Percentiles rank a stretch among this genome's conserved stretches.
These are phyloP conservation scores for Malacoraja senta DNA, from an alignment of 2,797 vertebrate genomes.

Conservation along the genomic window DNA sequence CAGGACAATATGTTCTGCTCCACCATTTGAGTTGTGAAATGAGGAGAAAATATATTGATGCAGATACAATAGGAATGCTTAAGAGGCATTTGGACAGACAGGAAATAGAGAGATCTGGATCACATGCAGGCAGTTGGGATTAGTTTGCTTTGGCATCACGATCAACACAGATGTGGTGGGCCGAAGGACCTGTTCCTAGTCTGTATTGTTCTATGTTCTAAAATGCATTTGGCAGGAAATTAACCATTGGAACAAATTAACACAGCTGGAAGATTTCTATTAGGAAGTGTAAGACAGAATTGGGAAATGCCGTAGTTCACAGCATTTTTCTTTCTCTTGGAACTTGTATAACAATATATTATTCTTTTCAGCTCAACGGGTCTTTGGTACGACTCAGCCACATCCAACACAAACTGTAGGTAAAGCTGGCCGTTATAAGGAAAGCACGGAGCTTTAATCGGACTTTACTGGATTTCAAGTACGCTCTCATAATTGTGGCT, in stretches of 20 bases:
- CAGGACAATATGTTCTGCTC: neutral
- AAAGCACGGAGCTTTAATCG: too few relatives aligned
- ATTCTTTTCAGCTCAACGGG: neutral
- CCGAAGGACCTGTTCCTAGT: too few relatives aligned
- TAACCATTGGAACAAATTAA: neutral
- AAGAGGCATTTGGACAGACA: too few relatives aligned
- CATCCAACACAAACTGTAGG: neutral
- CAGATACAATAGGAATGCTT: too few relatives aligned
- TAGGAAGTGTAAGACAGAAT: neutral
- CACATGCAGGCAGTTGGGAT: too few relatives aligned
- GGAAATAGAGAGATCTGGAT: too few relatives aligned
- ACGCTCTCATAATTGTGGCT: too few relatives aligned
- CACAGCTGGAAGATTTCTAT: neutral
- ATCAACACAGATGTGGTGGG: too few relatives aligned
- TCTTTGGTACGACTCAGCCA: neutral
- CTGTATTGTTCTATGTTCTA: too few relatives aligned
- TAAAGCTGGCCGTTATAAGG: neutral
- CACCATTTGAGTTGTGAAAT: neutral
- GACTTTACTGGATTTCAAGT: too few relatives aligned
- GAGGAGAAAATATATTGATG: neutral
- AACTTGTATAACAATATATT: neutral
- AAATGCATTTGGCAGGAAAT: too few relatives aligned
- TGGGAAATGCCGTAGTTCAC: neutral
- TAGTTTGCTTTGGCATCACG: too few relatives aligned
- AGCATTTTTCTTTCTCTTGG: neutral